Evolutionary conservation across 2,797 vertebrate genomes (phyloP), one percentile per base, ranked within the genome.

Genomic region (Brachyalestes nurse): DNA sequence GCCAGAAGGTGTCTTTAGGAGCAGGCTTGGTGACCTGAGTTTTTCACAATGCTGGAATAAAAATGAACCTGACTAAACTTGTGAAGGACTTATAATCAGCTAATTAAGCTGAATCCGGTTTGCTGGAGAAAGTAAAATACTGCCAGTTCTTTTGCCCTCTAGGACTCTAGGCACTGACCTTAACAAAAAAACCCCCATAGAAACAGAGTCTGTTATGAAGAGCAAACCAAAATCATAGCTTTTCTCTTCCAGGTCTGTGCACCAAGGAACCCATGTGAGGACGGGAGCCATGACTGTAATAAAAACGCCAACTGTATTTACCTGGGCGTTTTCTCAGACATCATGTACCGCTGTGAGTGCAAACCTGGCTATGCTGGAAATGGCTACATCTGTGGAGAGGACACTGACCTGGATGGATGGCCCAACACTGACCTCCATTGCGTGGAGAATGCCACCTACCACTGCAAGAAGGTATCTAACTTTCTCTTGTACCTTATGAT

Each of bases 351-450:
- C 78, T 99, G 98, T 12, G 97, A 99, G 89, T 99, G 98, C 92
- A 97, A 91, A 88, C 98, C 98, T 25, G 98, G 98, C n/a, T 99
- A 98, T 12, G 98, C 98, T 0, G 98, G 98, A 57, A 99, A 99
- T 0, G 98, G 98, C 62, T 92, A 94, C 47, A 99, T 99, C 86
- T 99, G 98, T 0, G 97, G 97, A 80, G 98, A 97, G 90, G 98
- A 99, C 88, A 96, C 90, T 1, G 98, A 99, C 84, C 91, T 99
- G 80, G 98, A 99, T 0, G 98, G 98, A 82, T 99, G 98, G 98
- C 98, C 98, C 83, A 99, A 99, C 75, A 94, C 90, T 64, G 81
- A 99, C 85, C 93, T 99, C 72, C 85, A 85, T 60, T 99, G 98
- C 84, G 96, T 99, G 89, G 95, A 94, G 86, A 99, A 99, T 17